Percentiles rank a stretch among this genome's conserved stretches.
phyloP scores from a whole-genome alignment of 2,888 invertebrate genomes.

The Eupithecia subfuscata region DNA sequence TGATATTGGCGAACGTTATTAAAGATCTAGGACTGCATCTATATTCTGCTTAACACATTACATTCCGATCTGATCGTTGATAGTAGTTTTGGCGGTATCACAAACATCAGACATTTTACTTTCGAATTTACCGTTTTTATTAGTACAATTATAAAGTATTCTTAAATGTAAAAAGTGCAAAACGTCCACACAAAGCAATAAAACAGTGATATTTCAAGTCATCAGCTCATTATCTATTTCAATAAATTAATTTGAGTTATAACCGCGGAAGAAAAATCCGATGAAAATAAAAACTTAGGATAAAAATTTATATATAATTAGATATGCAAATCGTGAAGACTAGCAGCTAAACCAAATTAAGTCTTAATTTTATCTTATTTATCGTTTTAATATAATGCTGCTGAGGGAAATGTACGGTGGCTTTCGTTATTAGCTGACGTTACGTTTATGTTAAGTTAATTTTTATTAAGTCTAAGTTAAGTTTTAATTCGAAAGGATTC shows the following conservation, averaged over 20 bases:
- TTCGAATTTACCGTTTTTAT: neutral
- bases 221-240: neutral
- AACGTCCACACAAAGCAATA: neutral
- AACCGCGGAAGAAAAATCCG: neutral
- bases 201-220: neutral
- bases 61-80: no score
- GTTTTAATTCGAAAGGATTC: neutral
- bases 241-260: slow-evolving; percentile 2
- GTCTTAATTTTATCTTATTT: neutral
- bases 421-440: no score
- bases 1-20: no score
- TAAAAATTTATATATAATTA: slow-evolving; percentile 10
- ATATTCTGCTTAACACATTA: no score
- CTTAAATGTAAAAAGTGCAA: neutral
- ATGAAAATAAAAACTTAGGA: neutral
- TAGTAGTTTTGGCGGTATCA: no score
- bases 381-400: neutral
- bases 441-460: no score
- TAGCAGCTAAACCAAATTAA: slow-evolving; percentile 12
- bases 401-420: no score
- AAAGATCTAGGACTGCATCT: no score
- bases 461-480: no score
- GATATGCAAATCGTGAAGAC: slow-evolving; percentile 13
- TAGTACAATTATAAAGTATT: neutral
- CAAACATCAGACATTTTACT: neutral